A percentile compares a stretch with the other conserved stretches of the same genome.
These are phyloP conservation scores for Caiman crocodilus DNA, from an alignment of 2,797 vertebrate genomes.

Conservation along the genomic window DNA sequence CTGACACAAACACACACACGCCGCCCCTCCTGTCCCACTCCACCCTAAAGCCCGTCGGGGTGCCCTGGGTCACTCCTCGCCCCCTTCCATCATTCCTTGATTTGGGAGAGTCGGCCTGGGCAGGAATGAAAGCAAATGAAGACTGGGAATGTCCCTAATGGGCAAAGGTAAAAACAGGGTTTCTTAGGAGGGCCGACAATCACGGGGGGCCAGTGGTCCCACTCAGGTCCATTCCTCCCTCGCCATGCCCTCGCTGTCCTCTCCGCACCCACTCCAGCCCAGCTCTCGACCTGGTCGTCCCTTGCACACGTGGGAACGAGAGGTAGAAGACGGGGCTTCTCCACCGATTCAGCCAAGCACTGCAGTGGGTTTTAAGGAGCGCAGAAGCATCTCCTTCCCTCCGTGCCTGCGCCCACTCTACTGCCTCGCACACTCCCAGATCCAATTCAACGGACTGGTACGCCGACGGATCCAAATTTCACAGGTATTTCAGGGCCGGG, in stretches of 20 bases:
- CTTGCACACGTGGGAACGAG: background rate
- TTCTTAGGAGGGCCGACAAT: background rate
- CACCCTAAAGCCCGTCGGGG: too few relatives aligned
- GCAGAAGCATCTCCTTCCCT: too few relatives aligned
- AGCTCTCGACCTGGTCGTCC: background rate
- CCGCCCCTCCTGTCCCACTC: too few relatives aligned
- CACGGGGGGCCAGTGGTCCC: background rate
- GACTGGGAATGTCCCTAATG: fast-evolving
- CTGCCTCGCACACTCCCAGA: too few relatives aligned
- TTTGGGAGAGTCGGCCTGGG: background rate
- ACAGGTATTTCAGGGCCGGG: too few relatives aligned
- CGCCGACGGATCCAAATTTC: too few relatives aligned
- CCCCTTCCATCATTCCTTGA: background rate
- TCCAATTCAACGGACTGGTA: too few relatives aligned
- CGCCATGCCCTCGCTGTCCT: too few relatives aligned
- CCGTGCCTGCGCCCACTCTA: too few relatives aligned
- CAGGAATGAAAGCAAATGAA: background rate
- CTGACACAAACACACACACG: background rate
- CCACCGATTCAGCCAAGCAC: background rate
- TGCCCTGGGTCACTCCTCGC: background rate
- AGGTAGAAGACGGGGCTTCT: background rate
- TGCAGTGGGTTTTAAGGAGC: background rate
- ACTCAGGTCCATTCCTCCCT: background rate
- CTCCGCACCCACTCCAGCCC: fast-evolving
- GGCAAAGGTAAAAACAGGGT: background rate